These are phyloP conservation scores for Psephotus haematonotus DNA, from an alignment of 2,113 vertebrate species.

Conservation along the genomic window DNA sequence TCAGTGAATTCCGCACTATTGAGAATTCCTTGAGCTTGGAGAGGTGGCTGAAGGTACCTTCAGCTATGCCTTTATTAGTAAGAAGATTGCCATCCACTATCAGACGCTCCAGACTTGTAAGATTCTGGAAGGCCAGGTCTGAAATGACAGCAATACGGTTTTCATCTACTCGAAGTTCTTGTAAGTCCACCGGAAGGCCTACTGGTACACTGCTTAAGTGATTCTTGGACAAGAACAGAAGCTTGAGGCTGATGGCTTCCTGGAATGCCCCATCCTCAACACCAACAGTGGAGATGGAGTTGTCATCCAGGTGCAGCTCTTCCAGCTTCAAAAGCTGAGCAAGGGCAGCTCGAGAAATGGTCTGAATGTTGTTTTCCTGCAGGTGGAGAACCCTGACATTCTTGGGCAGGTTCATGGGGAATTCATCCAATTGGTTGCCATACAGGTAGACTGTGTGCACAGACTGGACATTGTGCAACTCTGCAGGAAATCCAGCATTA, in stretches of 20 bases:
- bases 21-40: conserved; percentile 91
- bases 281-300: conserved; percentile 96
- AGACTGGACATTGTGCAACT: conserved; percentile 90
- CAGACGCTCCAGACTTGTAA: conserved; percentile 90
- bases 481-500: conserved; percentile 96
- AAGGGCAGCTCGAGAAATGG: conserved; percentile 92
- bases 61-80: conserved; percentile 91
- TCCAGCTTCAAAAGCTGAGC: conserved; percentile 91
- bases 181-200: conserved; percentile 89
- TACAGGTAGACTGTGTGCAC: conserved; percentile 95
- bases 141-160: conserved; percentile 93
- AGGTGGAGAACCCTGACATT: conserved; percentile 92
- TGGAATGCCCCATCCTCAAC: conserved; percentile 96
- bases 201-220: conserved; percentile 96
- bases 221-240: conserved; percentile 97
- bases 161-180: conserved; percentile 93
- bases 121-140: conserved; percentile 94
- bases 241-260: conserved; percentile 92
- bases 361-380: conserved; percentile 99
- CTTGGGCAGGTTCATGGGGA: conserved; percentile 95
- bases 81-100: conserved; percentile 95
- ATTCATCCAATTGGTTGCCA: conserved; percentile 96
- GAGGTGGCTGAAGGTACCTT: conserved; percentile 92
- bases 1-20: conserved; percentile 92
- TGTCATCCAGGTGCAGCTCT: conserved; percentile 96